Percentiles rank a stretch among this genome's conserved stretches.
These are phyloP conservation scores for Neuroterus valhalla DNA, from an alignment of 1,140 invertebrate species.

Conservation along the genomic window DNA sequence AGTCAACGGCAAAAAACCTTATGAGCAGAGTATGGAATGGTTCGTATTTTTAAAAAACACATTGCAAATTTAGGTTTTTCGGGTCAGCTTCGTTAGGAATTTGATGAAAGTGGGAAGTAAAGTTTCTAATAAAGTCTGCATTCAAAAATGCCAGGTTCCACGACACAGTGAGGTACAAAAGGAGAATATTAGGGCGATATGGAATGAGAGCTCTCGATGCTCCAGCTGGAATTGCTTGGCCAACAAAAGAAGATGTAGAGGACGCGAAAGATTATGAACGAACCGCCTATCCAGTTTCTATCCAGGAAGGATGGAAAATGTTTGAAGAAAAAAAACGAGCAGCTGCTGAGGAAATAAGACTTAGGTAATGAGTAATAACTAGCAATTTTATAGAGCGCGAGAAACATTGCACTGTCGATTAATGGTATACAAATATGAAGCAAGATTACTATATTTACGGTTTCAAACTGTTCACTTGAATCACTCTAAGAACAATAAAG, in stretches of 20 bases:
- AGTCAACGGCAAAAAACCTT: slow-evolving; percentile 74
- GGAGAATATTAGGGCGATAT: slow-evolving; percentile 77
- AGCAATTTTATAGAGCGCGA: too few relatives aligned
- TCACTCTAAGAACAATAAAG: too few relatives aligned
- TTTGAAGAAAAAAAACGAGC: slow-evolving; percentile 63
- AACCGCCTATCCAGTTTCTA: slow-evolving; percentile 76
- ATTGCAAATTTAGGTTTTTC: too few relatives aligned
- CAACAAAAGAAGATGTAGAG: slow-evolving; percentile 76
- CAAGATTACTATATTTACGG: too few relatives aligned
- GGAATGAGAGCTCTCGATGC: slow-evolving; percentile 73
- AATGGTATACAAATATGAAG: too few relatives aligned
- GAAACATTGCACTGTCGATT: too few relatives aligned
- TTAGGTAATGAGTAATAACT: too few relatives aligned
- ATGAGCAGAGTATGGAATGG: slow-evolving; percentile 68
- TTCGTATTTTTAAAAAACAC: slow-evolving; percentile 31
- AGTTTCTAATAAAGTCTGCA: background rate
- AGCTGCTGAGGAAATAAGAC: slow-evolving; percentile 64
- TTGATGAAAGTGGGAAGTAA: too few relatives aligned
- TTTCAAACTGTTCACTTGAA: too few relatives aligned
- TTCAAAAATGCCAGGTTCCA: slow-evolving; percentile 62
- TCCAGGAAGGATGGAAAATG: slow-evolving; percentile 77
- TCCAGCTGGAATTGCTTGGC: slow-evolving; percentile 78
- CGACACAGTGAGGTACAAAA: slow-evolving; percentile 77
- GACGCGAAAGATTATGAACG: slow-evolving; percentile 79
- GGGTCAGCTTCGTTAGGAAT: too few relatives aligned